Evolutionary conservation across 2,797 vertebrate genomes (phyloP), one percentile per base, ranked within the genome.

Genomic region (Halcyon smyrnensis): DNA sequence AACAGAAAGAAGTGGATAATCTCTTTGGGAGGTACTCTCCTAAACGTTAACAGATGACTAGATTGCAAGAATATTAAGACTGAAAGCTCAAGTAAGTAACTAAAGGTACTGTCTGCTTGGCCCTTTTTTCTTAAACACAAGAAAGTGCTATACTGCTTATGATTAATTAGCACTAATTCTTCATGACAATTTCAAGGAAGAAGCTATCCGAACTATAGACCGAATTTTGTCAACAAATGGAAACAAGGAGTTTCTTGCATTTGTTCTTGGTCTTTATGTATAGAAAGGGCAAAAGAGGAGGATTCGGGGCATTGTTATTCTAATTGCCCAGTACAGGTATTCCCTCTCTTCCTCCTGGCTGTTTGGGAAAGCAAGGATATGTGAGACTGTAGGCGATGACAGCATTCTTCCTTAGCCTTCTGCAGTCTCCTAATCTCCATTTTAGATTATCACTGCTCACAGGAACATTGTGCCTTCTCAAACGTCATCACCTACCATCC

Each of bases 1-100:
- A 95, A 63, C 79, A 96, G 60, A 95, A 93, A 84, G 77, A 64
- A 76, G 65, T 54, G n/a, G 84, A 87, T 84, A 82, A 96, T 89
- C 92, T 80, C 84, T 88, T 92, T 71, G 76, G 67, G 41, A 92
- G 41, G 20, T 45, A 53, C 54, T 84, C 76, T 89, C 45, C 53
- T 79, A 63, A 96, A 91, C 4, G 2, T 90, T 78, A 94, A 69
- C 64, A 89, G 73, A 91, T 56, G 39, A 90, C 67, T 62, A 46
- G 68, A 87, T 5, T 64, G 85, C 83, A 71, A 69, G 43, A 95
- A 68, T 37, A 87, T 45, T 73, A 86, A 90, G 60, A 78, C 1
- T 0, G 6, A 91, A 89, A 83, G 34, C 45, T 74, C 45, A 59
- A 90, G 23, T 27, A 57, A 68, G 28, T 15, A 57, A 75, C 16